These are phyloP conservation scores for Agrilus biguttatus DNA, from an alignment of 2,888 invertebrate genomes.

Conservation along the genomic window DNA sequence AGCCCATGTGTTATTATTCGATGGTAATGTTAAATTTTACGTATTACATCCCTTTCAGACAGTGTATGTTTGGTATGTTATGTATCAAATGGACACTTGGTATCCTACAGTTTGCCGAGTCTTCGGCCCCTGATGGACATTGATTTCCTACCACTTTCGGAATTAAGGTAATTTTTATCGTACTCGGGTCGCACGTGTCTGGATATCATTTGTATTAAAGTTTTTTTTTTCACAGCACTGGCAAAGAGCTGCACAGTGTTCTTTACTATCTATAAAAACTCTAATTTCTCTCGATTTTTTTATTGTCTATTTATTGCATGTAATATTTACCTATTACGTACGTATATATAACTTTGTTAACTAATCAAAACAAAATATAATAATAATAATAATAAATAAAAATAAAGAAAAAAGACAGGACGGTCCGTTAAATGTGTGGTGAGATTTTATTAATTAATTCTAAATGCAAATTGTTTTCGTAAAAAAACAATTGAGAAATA, in stretches of 20 bases:
- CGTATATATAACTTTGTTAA: no score
- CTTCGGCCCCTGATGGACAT: slow-evolving; percentile 83
- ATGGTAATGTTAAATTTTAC: no score
- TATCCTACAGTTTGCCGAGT: slow-evolving; percentile 91
- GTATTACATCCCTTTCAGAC: slow-evolving; percentile 43
- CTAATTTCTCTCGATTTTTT: slow-evolving; percentile 17
- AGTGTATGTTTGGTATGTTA: slow-evolving; percentile 90
- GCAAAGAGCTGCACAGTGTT: slow-evolving; percentile 9
- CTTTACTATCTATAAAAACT: slow-evolving; percentile 12
- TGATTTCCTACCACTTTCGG: slow-evolving; percentile 86
- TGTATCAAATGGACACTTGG: slow-evolving; percentile 85
- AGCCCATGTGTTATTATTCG: no score
- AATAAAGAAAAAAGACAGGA: no score
- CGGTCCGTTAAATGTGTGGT: no score
- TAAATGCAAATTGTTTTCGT: no score
- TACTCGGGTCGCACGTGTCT: slow-evolving; percentile 1
- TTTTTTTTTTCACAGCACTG: slow-evolving; percentile 5
- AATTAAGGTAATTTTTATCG: slow-evolving; percentile 62
- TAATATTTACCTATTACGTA: slow-evolving; percentile 1
- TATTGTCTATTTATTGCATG: slow-evolving; percentile 9
- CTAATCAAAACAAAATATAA: no score
- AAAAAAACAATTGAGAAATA: no score
- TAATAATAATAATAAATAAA: no score
- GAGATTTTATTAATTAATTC: no score
- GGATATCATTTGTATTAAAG: slow-evolving; percentile 1